Evolutionary conservation across 2,888 invertebrate species (phyloP), one percentile per base, ranked within the genome.

Genomic region (Exocentrus adspersus): DNA sequence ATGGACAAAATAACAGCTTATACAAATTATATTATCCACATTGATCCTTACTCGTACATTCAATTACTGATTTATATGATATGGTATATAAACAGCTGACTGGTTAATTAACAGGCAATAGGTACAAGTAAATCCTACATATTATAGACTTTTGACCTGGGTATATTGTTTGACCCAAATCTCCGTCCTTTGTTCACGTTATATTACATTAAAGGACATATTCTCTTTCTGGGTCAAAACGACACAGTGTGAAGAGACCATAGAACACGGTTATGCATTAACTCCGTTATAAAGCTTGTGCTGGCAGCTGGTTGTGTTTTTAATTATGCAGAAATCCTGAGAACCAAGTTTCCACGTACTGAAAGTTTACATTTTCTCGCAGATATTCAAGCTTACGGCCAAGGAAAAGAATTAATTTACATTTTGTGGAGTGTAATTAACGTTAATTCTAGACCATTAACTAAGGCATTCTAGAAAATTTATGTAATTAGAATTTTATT

Each of bases 261-360:
- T 37, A 48, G 21, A 53, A 42, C 21, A 42, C 14, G 41, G 53
- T 21, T 20, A 16, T 53, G 41, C 37, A 41, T 54, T 54, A 54
- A 54, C 43, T 16, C 54, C 43, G 45, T 54, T 54, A 54, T 28
- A n/a, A 43, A 43, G 54, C 20, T 16, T 43, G 43, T 43, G n/a
- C 54, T 12, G 12, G 41, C 43, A n/a, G 30, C 54, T 14, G 20
- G 43, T 21, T 28, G 28, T 43, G 28, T 54, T 54, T 54, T 54
- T 54, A 54, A 54, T 54, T 54, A 54, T 54, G 54, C 43, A 54
- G 45, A 17, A 28, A 54, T 54, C 43, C 28, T 17, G 21, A 41
- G 41, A 43, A 54, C 28, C 1, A 43, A 54, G 43, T 54, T 54
- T 30, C 30, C 42, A 28, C 43, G 10, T 12, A 24, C 42, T 17